A percentile compares a stretch with the other conserved stretches of the same genome.
Conservation (phyloP, 2,888 invertebrate genomes). For the Cremastinae sp. region DNA sequence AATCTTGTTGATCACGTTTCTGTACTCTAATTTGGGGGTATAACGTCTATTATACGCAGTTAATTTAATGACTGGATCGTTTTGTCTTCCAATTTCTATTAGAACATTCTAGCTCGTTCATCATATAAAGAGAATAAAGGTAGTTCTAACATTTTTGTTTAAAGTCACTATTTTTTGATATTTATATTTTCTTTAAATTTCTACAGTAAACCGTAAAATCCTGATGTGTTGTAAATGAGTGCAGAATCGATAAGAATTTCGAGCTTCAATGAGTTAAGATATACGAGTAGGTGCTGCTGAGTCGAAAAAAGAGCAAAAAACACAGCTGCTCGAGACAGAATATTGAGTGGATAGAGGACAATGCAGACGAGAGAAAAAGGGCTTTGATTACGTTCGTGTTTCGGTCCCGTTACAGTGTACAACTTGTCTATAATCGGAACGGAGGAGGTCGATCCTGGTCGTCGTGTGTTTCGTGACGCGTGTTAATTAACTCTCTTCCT, state of each 20-base stretch:
- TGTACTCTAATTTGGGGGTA: not conserved
- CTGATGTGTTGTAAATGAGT: too few species aligned
- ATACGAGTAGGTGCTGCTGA: too few species aligned
- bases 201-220: too few species aligned
- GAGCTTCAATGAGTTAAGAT: too few species aligned
- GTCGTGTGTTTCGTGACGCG: conserved; percentile 35
- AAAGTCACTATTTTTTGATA: too few species aligned
- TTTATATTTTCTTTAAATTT: too few species aligned
- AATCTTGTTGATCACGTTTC: conserved; percentile 2
- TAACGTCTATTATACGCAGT: not conserved
- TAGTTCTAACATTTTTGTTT: too few species aligned
- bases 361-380: conserved; percentile 23
- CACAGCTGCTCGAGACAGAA: not conserved
- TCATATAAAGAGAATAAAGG: too few species aligned
- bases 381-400: conserved; percentile 28
- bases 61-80: not conserved
- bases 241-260: too few species aligned
- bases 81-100: too few species aligned
- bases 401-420: not conserved
- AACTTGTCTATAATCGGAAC: conserved; percentile 21
- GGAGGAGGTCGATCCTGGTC: conserved; percentile 33
- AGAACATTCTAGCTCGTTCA: too few species aligned
- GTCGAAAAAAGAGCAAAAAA: not conserved
- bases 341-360: not conserved
- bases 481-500: conserved; percentile 46